A percentile compares a stretch with the other conserved stretches of the same genome.
Evolutionary conservation across 2,797 vertebrate genomes (phyloP).

Genomic region (Falco concolor): DNA sequence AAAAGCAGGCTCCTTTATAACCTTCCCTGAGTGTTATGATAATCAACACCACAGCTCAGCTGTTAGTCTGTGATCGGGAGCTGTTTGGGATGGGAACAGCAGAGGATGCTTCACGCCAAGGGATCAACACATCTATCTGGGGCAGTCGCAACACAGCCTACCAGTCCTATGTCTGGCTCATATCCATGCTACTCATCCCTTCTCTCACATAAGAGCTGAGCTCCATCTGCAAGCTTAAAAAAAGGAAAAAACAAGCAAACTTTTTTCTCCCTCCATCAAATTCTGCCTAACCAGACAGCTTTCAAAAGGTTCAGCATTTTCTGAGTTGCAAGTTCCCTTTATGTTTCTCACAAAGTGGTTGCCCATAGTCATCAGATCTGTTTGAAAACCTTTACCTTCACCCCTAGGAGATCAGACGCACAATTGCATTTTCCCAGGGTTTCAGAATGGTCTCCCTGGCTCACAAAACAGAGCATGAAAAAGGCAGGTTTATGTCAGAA

Average conservation of each 20-base stretch:
- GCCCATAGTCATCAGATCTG: neutral
- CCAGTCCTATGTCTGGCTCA: slow-evolving; percentile 40
- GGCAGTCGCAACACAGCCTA: slow-evolving; percentile 55
- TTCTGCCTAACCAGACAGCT: neutral
- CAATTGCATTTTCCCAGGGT: neutral
- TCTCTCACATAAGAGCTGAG: neutral
- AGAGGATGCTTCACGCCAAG: slow-evolving; percentile 18
- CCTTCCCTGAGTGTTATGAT: neutral
- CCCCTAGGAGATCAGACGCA: neutral
- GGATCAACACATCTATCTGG: slow-evolving; percentile 61
- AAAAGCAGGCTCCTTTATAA: neutral
- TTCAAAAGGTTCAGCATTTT: slow-evolving; percentile 44
- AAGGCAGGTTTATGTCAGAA: slow-evolving; percentile 4
- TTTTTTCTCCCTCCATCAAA: neutral
- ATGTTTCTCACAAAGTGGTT: neutral
- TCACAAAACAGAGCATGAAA: neutral
- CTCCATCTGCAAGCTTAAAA: slow-evolving; percentile 46
- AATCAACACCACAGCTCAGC: slow-evolving; percentile 17
- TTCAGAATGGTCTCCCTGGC: neutral
- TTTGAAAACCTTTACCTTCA: slow-evolving; percentile 13
- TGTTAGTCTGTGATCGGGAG: slow-evolving; percentile 14
- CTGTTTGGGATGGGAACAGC: slow-evolving; percentile 22
- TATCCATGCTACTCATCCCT: neutral
- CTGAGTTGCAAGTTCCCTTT: neutral
- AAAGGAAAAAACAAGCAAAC: neutral